phyloP scores from a whole-genome alignment of 2,113 vertebrate species.

The Rhinoptilus africanus region DNA sequence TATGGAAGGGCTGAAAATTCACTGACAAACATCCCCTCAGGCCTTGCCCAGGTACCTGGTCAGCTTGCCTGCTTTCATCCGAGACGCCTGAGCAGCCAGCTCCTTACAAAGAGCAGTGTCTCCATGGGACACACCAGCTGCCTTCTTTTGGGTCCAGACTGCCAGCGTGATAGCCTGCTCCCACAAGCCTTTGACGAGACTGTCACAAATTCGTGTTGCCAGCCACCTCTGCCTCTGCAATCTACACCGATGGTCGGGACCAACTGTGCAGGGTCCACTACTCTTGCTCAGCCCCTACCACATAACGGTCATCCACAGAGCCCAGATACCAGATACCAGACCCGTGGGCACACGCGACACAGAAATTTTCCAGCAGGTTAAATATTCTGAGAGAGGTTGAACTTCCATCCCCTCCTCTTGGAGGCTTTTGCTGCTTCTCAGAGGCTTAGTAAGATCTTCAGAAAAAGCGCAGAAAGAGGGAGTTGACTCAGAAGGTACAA shows the following conservation, averaged over 20 bases:
- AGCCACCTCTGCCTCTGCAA: neutral
- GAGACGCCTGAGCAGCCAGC: neutral
- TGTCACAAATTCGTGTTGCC: neutral
- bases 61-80: neutral
- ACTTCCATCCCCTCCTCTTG: neutral
- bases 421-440: neutral
- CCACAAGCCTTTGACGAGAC: neutral
- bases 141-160: neutral
- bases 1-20: neutral
- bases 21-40: neutral
- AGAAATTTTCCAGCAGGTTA: neutral
- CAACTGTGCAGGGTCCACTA: neutral
- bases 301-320: neutral
- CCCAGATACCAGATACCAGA: neutral
- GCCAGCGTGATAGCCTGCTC: neutral
- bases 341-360: neutral
- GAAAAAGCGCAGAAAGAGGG: neutral
- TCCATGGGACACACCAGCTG: neutral
- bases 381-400: neutral
- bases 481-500: neutral
- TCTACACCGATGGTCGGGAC: neutral
- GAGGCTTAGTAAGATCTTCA: neutral
- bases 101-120: neutral
- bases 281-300: neutral
- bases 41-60: neutral